These are phyloP conservation scores for Variabilichromis moorii DNA, from an alignment of 2,113 vertebrate species.

Conservation along the genomic window DNA sequence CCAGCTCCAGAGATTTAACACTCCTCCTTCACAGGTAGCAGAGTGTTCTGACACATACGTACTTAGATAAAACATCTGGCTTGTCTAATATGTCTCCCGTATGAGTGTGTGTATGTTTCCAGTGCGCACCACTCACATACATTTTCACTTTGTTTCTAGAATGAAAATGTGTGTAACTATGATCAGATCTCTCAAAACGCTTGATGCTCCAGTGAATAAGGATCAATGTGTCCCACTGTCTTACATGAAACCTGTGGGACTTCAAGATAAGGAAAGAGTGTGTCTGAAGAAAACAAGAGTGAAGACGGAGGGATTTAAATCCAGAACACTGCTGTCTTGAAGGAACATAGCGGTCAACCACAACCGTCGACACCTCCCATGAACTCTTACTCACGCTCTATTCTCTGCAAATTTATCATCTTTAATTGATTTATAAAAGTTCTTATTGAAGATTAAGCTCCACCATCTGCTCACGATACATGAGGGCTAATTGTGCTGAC, in stretches of 20 bases:
- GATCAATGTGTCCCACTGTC: conserved; percentile 16
- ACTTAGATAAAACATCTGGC: conserved; percentile 44
- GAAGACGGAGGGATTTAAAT: not conserved
- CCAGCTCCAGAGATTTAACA: conserved; percentile 20
- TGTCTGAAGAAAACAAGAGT: not conserved
- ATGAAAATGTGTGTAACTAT: not conserved
- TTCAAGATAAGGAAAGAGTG: not conserved
- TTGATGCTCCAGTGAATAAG: not conserved
- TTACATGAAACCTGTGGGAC: not conserved
- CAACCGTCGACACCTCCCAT: not conserved
- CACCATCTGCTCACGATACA: not conserved
- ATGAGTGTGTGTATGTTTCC: not conserved
- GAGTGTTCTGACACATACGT: conserved; percentile 18
- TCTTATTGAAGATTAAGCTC: not conserved
- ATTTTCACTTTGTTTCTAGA: not conserved
- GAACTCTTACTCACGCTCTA: not conserved
- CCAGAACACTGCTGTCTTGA: not conserved
- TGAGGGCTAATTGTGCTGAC: not conserved
- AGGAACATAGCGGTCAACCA: not conserved
- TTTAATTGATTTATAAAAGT: conserved; percentile 34
- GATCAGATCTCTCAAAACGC: not conserved
- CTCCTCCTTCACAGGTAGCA: conserved; percentile 9
- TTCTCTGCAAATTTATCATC: not conserved
- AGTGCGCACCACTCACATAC: not conserved
- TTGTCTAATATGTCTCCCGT: conserved; percentile 1